These are phyloP conservation scores for Cinclus mexicanus DNA, from an alignment of 2,113 vertebrate species.

Conservation along the genomic window DNA sequence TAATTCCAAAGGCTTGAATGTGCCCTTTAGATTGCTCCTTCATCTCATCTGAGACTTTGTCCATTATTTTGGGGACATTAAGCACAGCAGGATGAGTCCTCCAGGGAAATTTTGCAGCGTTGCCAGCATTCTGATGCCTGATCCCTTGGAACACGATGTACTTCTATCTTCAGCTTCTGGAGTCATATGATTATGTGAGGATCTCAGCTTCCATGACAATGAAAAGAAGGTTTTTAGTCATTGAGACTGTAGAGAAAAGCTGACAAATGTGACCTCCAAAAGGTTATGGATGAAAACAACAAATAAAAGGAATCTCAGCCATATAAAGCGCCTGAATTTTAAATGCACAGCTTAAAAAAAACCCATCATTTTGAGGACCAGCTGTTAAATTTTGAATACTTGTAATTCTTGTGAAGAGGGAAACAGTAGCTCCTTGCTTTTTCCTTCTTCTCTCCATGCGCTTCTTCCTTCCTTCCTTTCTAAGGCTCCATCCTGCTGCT, in stretches of 20 bases:
- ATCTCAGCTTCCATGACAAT: slow-evolving; percentile 28
- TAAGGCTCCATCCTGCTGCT: background rate
- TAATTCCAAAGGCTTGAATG: background rate
- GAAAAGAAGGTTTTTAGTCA: background rate
- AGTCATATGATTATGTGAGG: background rate
- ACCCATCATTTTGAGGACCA: background rate
- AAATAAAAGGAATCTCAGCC: background rate
- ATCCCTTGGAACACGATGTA: background rate
- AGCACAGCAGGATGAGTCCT: background rate
- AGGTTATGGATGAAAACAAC: background rate
- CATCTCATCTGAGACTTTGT: background rate
- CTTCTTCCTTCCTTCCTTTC: background rate
- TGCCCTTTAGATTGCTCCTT: slow-evolving; percentile 31
- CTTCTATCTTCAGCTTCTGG: background rate
- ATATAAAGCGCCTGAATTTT: background rate
- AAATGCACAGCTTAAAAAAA: background rate
- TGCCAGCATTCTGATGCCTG: slow-evolving; percentile 7
- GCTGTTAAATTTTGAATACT: background rate
- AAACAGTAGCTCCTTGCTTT: background rate
- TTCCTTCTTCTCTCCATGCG: background rate
- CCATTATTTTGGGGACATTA: slow-evolving; percentile 33
- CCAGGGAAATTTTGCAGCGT: background rate
- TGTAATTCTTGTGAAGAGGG: background rate
- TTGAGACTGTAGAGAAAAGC: background rate
- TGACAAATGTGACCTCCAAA: slow-evolving; percentile 10